Percentiles rank a stretch among this genome's conserved stretches.
Evolutionary conservation across 2,113 vertebrate genomes (phyloP).

Genomic region (Monopterus albus): DNA sequence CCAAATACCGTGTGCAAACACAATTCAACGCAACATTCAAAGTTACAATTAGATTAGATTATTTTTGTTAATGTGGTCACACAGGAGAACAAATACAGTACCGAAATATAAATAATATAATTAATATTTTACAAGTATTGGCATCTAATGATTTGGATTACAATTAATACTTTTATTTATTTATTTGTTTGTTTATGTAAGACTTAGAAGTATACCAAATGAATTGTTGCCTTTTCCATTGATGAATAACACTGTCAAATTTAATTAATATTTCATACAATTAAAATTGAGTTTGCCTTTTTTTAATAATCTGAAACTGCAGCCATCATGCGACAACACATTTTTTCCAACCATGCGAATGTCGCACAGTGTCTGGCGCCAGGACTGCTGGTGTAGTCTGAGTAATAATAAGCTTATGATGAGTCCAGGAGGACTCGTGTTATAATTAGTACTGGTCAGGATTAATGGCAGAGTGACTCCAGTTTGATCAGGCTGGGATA

Average conservation of each 20-base stretch:
- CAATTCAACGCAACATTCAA: not conserved
- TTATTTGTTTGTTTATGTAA: too few relatives aligned
- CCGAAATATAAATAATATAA: too few relatives aligned
- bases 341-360: conserved; percentile 42
- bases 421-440: conserved; percentile 70
- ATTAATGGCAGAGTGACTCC: conserved; percentile 85
- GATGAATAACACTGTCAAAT: too few relatives aligned
- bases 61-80: not conserved
- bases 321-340: conserved; percentile 19
- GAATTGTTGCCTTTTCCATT: too few relatives aligned
- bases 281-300: too few relatives aligned
- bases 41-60: not conserved
- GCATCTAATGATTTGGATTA: too few relatives aligned
- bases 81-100: not conserved
- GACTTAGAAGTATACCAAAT: too few relatives aligned
- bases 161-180: too few relatives aligned
- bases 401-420: conserved; percentile 67
- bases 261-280: too few relatives aligned
- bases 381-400: conserved; percentile 42
- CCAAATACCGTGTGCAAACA: not conserved
- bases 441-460: conserved; percentile 86
- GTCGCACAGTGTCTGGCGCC: conserved; percentile 46
- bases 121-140: too few relatives aligned
- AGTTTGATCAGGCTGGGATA: conserved; percentile 86
- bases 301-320: conserved; percentile 23